A percentile compares a stretch with the other conserved stretches of the same genome.
Evolutionary conservation across 2,797 vertebrate genomes (phyloP).

Genomic region (Danio choprae): DNA sequence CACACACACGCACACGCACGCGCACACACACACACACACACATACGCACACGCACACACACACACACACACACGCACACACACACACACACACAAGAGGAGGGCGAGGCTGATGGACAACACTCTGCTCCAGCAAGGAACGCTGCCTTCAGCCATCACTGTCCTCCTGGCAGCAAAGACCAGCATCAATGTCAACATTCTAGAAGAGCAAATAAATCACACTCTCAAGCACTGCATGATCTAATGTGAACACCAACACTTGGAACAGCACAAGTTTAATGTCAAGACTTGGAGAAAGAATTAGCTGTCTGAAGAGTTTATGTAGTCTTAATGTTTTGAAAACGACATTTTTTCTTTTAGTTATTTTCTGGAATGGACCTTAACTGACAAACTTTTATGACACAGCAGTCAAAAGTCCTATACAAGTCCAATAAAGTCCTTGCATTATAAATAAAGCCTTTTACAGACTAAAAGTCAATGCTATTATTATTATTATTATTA

Average conservation of each 20-base stretch:
- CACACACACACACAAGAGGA: not conserved
- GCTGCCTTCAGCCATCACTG: conserved; percentile 21
- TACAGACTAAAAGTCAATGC: too few species aligned
- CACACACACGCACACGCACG: conserved; percentile 24
- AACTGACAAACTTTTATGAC: not conserved
- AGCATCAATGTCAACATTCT: conserved; percentile 47
- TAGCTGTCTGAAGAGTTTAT: not conserved
- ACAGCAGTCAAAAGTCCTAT: not conserved
- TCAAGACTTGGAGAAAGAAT: not conserved
- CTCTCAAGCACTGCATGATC: conserved; percentile 24
- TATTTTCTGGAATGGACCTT: not conserved
- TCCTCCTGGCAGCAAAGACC: conserved; percentile 19
- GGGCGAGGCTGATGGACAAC: conserved; percentile 13
- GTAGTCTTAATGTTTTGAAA: not conserved
- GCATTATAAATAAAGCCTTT: too few species aligned
- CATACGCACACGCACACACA: too few species aligned
- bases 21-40: not conserved
- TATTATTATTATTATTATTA: too few species aligned
- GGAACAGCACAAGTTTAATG: not conserved
- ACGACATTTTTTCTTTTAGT: not conserved
- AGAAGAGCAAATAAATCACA: conserved; percentile 51
- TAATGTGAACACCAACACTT: conserved; percentile 33
- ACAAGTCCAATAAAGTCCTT: too few species aligned
- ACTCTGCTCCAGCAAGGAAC: conserved; percentile 1
- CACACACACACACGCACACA: conserved; percentile 13